These are phyloP conservation scores for Neotoma lepida DNA, from an alignment of 2,113 vertebrate species.

Conservation along the genomic window DNA sequence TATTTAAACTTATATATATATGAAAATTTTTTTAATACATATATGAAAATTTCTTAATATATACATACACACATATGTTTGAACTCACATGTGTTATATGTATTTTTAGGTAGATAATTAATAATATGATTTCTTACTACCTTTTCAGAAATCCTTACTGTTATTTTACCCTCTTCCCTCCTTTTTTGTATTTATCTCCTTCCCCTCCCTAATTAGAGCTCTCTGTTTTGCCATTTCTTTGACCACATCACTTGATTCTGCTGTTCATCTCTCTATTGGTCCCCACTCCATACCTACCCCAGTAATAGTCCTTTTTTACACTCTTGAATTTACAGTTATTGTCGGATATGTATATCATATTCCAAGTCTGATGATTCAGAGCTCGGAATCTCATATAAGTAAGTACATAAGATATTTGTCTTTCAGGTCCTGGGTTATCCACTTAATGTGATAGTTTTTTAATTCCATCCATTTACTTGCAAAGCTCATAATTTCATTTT, in stretches of 20 bases:
- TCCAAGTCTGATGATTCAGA: not conserved
- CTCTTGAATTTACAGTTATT: not conserved
- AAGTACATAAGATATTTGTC: not conserved
- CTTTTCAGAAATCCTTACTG: not conserved
- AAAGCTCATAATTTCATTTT: not conserved
- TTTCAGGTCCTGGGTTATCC: not conserved
- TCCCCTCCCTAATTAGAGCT: not conserved
- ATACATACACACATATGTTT: too few relatives aligned
- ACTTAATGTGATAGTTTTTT: not conserved
- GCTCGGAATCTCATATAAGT: not conserved
- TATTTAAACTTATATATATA: not conserved
- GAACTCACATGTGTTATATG: not conserved
- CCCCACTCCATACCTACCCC: not conserved
- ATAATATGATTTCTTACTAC: not conserved
- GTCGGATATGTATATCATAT: not conserved
- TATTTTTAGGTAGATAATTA: not conserved
- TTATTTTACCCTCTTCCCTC: not conserved
- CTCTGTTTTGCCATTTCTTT: not conserved
- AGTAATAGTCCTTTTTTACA: not conserved
- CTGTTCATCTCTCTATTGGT: not conserved
- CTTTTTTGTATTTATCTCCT: not conserved
- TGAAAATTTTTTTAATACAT: too few relatives aligned
- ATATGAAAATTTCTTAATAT: not conserved
- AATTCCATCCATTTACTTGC: not conserved
- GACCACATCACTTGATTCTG: not conserved